These are phyloP conservation scores for Oriolus oriolus DNA, from an alignment of 2,113 vertebrate species.

Conservation along the genomic window DNA sequence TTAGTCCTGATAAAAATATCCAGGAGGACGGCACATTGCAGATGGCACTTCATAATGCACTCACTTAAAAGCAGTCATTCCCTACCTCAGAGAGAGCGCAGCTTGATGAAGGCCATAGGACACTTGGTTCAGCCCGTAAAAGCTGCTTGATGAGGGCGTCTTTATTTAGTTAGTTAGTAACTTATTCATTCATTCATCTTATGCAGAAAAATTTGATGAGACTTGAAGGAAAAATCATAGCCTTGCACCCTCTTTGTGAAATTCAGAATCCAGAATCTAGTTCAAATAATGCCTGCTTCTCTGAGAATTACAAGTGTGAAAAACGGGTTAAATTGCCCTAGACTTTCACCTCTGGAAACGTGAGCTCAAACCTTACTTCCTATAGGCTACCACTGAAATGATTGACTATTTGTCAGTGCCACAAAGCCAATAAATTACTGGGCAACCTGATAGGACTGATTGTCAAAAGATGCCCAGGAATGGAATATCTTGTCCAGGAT, in stretches of 20 bases:
- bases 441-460: background rate
- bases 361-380: constrained; percentile 2
- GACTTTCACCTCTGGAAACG: constrained; percentile 29
- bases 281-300: background rate
- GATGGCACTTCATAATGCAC: constrained; percentile 52
- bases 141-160: constrained; percentile 49
- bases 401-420: constrained; percentile 3
- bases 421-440: constrained; percentile 12
- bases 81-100: constrained; percentile 45
- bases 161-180: constrained; percentile 29
- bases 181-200: constrained; percentile 51
- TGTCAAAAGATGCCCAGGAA: background rate
- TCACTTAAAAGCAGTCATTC: constrained; percentile 48
- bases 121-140: constrained; percentile 53
- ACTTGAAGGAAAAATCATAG: constrained; percentile 37
- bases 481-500: background rate
- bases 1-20: constrained; percentile 66
- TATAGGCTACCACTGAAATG: background rate
- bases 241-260: constrained; percentile 3
- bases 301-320: background rate
- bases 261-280: background rate
- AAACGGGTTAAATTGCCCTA: constrained; percentile 34
- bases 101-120: constrained; percentile 61
- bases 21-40: constrained; percentile 50
- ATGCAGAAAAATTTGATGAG: constrained; percentile 25